These are phyloP conservation scores for Euplexia lucipara DNA, from an alignment of 2,888 invertebrate species.

Conservation along the genomic window DNA sequence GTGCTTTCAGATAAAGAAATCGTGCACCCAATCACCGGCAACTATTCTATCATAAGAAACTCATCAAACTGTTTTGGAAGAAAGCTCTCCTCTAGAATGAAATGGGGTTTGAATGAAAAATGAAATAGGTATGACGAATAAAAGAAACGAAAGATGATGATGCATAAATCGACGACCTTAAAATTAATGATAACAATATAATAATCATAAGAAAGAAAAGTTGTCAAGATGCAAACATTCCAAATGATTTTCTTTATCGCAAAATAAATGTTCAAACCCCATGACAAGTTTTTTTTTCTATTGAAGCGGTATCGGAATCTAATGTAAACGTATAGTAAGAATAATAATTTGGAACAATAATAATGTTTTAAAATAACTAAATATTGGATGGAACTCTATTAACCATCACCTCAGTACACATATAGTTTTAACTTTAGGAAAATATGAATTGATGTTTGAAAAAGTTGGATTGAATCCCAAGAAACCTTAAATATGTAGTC, in stretches of 20 bases:
- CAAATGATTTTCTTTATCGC: slow-evolving; percentile 83
- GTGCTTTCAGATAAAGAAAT: slow-evolving; percentile 86
- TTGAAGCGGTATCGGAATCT: slow-evolving; percentile 79
- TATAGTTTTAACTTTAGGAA: slow-evolving; percentile 45
- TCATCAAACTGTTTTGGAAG: slow-evolving; percentile 69
- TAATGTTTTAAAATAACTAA: slow-evolving; percentile 60
- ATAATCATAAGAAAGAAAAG: slow-evolving; percentile 83
- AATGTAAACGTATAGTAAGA: slow-evolving; percentile 69
- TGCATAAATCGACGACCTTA: slow-evolving; percentile 81
- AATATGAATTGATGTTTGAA: slow-evolving; percentile 57
- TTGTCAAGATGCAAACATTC: slow-evolving; percentile 91
- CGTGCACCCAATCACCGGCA: slow-evolving; percentile 89
- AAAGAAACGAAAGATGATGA: slow-evolving; percentile 78
- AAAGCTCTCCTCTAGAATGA: slow-evolving; percentile 89
- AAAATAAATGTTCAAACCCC: slow-evolving; percentile 90
- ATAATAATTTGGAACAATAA: slow-evolving; percentile 60
- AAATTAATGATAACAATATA: slow-evolving; percentile 74
- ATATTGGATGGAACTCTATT: slow-evolving; percentile 64
- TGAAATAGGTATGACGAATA: slow-evolving; percentile 76
- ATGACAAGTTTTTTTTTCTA: slow-evolving; percentile 83
- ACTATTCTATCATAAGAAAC: slow-evolving; percentile 64
- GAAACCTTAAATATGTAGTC: neutral
- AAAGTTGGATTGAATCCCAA: slow-evolving; percentile 15
- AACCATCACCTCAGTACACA: slow-evolving; percentile 76
- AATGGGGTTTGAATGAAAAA: slow-evolving; percentile 90